A percentile compares a stretch with the other conserved stretches of the same genome.
These are phyloP conservation scores for Gorsachius magnificus DNA, from an alignment of 2,797 vertebrate species.

Conservation along the genomic window DNA sequence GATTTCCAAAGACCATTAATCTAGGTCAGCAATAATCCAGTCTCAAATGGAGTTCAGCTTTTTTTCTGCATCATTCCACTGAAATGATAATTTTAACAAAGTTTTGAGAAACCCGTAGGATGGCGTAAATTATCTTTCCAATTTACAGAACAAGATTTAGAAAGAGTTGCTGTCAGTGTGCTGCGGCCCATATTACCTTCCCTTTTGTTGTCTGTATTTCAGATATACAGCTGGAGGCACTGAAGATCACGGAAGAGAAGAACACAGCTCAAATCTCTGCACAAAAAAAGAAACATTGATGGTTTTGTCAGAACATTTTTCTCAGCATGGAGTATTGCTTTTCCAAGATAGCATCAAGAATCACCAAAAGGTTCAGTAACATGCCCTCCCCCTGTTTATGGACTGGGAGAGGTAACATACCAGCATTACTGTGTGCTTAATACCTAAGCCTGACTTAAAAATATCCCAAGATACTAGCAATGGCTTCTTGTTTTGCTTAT, in stretches of 20 bases:
- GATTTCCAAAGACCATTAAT: constrained; percentile 33
- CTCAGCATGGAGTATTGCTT: neutral
- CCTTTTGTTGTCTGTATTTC: neutral
- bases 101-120: neutral
- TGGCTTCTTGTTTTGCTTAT: neutral
- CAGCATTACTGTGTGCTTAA: neutral
- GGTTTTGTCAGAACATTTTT: neutral
- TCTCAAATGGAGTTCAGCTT: neutral
- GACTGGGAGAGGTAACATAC: neutral
- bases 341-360: neutral
- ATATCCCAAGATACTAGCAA: neutral
- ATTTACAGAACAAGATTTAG: neutral
- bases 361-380: neutral
- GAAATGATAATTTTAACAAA: neutral
- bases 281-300: neutral
- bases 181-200: neutral
- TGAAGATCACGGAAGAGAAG: neutral
- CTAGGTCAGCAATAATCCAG: constrained; percentile 4
- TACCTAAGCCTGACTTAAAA: neutral
- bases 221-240: neutral
- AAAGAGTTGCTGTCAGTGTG: neutral
- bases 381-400: neutral
- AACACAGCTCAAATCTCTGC: neutral
- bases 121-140: neutral
- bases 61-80: neutral